Evolutionary conservation across 2,888 invertebrate genomes (phyloP).

Genomic region (Lasius platythorax): DNA sequence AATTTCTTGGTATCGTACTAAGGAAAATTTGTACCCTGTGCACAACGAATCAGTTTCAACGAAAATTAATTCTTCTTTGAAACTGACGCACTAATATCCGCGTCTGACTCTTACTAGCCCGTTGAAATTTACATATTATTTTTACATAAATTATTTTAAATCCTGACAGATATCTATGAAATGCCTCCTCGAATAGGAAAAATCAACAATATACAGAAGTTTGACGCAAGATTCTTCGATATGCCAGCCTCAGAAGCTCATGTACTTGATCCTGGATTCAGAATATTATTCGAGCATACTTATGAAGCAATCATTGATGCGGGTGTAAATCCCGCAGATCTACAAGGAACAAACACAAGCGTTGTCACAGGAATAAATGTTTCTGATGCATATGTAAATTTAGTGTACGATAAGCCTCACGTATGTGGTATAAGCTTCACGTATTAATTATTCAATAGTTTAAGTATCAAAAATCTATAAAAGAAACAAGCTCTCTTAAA

Average conservation of each 20-base stretch:
- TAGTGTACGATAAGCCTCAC: not conserved
- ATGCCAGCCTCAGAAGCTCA: slow-evolving; percentile 87
- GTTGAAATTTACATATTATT: no score
- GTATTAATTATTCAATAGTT: not conserved
- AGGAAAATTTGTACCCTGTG: no score
- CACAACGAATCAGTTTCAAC: no score
- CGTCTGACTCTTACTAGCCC: no score
- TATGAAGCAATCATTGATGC: slow-evolving; percentile 87
- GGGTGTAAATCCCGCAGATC: slow-evolving; percentile 88
- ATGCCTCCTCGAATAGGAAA: no score
- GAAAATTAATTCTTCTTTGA: no score
- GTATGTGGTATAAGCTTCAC: not conserved
- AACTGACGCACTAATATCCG: no score
- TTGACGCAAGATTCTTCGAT: slow-evolving; percentile 87
- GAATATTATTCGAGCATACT: slow-evolving; percentile 88
- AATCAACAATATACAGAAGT: slow-evolving; percentile 81
- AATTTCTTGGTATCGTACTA: no score
- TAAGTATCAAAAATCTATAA: not conserved
- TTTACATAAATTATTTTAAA: no score
- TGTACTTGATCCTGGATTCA: slow-evolving; percentile 88
- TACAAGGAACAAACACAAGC: slow-evolving; percentile 90
- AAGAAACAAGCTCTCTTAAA: not conserved
- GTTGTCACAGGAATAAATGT: slow-evolving; percentile 91
- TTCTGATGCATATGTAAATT: slow-evolving; percentile 88
- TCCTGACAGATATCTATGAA: no score